A percentile compares a stretch with the other conserved stretches of the same genome.
phyloP scores from a whole-genome alignment of 1,140 invertebrate species.

The Drosophila setifemur region DNA sequence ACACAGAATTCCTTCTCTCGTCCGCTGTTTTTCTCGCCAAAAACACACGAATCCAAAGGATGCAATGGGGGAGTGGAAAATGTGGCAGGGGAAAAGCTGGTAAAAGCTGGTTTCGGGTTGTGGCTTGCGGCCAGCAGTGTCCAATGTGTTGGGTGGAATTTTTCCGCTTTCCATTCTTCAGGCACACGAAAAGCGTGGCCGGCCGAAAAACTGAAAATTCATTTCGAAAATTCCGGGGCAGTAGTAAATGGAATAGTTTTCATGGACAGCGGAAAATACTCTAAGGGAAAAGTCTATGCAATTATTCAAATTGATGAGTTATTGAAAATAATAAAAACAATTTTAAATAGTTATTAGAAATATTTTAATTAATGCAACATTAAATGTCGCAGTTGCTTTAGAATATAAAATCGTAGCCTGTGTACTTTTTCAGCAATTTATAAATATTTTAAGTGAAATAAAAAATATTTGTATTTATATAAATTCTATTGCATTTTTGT shows the following conservation, averaged over 20 bases:
- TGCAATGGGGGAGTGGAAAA: not conserved
- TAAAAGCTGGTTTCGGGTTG: not conserved
- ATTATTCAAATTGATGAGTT: no score
- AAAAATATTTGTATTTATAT: no score
- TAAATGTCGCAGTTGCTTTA: no score
- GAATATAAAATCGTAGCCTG: no score
- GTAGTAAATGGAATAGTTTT: not conserved
- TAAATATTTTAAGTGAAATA: no score
- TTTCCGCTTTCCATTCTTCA: slow-evolving; percentile 7
- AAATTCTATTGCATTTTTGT: no score
- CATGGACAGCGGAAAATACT: not conserved
- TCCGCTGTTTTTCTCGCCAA: not conserved
- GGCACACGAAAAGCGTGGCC: not conserved
- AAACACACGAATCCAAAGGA: slow-evolving; percentile 5
- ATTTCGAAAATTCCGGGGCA: slow-evolving; percentile 42
- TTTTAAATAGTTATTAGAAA: no score
- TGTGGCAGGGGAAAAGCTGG: no score
- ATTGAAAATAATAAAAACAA: not conserved
- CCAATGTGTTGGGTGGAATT: slow-evolving; percentile 6
- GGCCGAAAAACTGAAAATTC: slow-evolving; percentile 33
- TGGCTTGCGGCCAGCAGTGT: slow-evolving; percentile 7
- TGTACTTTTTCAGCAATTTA: no score
- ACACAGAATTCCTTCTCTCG: not conserved
- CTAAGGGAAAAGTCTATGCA: not conserved
- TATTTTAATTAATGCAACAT: no score